Evolutionary conservation across 2,113 vertebrate species (phyloP).

Genomic region (Alligator sinensis): DNA sequence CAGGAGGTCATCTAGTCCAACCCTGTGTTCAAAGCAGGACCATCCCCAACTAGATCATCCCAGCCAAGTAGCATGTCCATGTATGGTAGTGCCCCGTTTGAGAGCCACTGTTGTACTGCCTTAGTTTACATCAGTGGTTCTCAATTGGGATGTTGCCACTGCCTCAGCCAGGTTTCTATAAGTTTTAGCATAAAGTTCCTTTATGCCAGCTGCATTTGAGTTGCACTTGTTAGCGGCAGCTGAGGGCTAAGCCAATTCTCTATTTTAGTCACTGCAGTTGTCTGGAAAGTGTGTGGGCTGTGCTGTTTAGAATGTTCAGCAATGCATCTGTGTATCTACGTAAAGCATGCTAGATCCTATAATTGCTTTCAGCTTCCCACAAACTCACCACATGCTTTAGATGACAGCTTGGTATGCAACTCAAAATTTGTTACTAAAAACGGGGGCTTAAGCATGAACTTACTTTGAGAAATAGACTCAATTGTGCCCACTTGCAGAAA

Average conservation of each 20-base stretch:
- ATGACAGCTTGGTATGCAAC: not conserved
- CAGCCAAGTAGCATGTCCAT: no score
- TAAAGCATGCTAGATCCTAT: constrained; percentile 36
- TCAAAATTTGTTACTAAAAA: not conserved
- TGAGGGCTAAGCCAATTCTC: constrained; percentile 30
- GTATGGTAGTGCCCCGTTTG: no score
- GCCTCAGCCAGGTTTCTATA: no score
- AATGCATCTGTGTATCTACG: constrained; percentile 25
- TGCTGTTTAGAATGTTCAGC: constrained; percentile 65
- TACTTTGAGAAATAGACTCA: constrained; percentile 1
- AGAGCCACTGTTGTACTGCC: no score
- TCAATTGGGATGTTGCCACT: no score
- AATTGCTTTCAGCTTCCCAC: constrained; percentile 27
- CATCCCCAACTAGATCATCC: no score
- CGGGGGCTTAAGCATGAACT: not conserved
- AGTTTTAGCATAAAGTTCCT: no score
- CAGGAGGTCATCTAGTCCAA: no score
- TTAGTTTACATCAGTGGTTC: no score
- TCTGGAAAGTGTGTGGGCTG: constrained; percentile 36
- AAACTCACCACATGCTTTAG: constrained; percentile 1
- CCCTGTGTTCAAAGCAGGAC: no score
- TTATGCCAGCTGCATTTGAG: no score
- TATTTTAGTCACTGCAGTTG: constrained; percentile 67
- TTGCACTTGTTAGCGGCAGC: constrained; percentile 36
- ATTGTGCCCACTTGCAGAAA: not conserved